phyloP scores from a whole-genome alignment of 2,888 invertebrate species.

The Agriopis aurantiaria region DNA sequence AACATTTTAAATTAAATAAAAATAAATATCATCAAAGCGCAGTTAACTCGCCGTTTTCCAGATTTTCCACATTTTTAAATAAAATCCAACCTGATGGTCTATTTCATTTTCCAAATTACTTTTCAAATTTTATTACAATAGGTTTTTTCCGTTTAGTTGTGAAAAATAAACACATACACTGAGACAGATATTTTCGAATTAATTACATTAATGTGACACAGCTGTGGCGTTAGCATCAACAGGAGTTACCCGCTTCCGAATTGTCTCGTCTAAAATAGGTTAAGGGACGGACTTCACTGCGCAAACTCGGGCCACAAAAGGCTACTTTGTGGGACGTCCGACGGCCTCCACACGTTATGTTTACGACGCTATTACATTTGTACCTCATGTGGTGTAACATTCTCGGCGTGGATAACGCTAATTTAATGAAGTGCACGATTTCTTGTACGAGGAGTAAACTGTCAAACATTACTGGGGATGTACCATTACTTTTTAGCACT shows the following conservation, averaged over 20 bases:
- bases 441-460: neutral
- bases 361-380: slow-evolving; percentile 43
- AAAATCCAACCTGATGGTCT: neutral
- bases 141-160: neutral
- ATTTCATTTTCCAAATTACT: no score
- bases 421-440: slow-evolving; percentile 14
- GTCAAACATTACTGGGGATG: neutral
- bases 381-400: slow-evolving; percentile 37
- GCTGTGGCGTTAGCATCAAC: slow-evolving; percentile 10
- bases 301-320: slow-evolving; percentile 64
- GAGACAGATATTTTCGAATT: neutral
- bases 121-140: neutral
- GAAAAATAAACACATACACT: neutral
- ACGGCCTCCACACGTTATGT: slow-evolving; percentile 46
- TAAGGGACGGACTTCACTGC: slow-evolving; percentile 59
- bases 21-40: slow-evolving; percentile 8
- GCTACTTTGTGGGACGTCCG: slow-evolving; percentile 52
- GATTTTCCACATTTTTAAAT: no score
- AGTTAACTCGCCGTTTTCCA: neutral
- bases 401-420: slow-evolving; percentile 23
- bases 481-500: no score
- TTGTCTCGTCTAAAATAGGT: slow-evolving; percentile 63
- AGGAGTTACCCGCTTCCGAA: slow-evolving; percentile 49
- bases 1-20: slow-evolving; percentile 10
- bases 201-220: slow-evolving; percentile 2